Evolutionary conservation across 2,888 invertebrate genomes (phyloP).

Genomic region (Gasteruption jaculator): DNA sequence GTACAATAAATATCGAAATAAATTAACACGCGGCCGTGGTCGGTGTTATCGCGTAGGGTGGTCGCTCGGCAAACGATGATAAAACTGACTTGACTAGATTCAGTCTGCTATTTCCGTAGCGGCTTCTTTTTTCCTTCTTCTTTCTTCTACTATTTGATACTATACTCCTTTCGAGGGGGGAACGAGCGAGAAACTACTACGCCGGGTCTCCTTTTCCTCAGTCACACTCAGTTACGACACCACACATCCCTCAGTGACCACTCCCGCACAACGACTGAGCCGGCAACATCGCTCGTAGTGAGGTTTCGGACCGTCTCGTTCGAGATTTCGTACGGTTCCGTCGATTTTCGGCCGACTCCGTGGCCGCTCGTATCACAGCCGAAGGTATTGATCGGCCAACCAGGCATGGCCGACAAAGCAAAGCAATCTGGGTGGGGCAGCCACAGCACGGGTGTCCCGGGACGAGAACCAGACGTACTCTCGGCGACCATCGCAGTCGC

Average conservation of each 20-base stretch:
- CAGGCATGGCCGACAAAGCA: slow-evolving; percentile 34
- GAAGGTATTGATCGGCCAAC: slow-evolving; percentile 48
- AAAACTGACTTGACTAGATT: slow-evolving; percentile 15
- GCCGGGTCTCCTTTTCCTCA: slow-evolving; percentile 36
- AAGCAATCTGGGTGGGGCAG: slow-evolving; percentile 51
- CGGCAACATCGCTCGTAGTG: slow-evolving; percentile 43
- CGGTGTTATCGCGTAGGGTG: slow-evolving; percentile 6
- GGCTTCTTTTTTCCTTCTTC: slow-evolving; percentile 13
- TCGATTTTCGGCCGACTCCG: slow-evolving; percentile 20
- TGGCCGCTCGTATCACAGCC: slow-evolving; percentile 49
- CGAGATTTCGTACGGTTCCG: slow-evolving; percentile 34
- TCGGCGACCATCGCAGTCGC: slow-evolving; percentile 33
- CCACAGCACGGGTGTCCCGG: slow-evolving; percentile 42
- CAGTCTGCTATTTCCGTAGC: slow-evolving; percentile 13
- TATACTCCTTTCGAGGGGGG: slow-evolving; percentile 20
- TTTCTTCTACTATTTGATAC: slow-evolving; percentile 12
- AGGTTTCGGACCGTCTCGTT: slow-evolving; percentile 41
- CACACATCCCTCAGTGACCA: slow-evolving; percentile 50
- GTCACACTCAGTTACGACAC: slow-evolving; percentile 43
- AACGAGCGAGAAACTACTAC: slow-evolving; percentile 31
- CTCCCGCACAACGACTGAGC: slow-evolving; percentile 51
- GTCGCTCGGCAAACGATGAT: not conserved
- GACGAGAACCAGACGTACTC: slow-evolving; percentile 29
- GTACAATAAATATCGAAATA: slow-evolving; percentile 46
- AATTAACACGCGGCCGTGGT: slow-evolving; percentile 31